Evolutionary conservation across 2,888 invertebrate species (phyloP), one percentile per base, ranked within the genome.

Genomic region (Capitulum mitella): DNA sequence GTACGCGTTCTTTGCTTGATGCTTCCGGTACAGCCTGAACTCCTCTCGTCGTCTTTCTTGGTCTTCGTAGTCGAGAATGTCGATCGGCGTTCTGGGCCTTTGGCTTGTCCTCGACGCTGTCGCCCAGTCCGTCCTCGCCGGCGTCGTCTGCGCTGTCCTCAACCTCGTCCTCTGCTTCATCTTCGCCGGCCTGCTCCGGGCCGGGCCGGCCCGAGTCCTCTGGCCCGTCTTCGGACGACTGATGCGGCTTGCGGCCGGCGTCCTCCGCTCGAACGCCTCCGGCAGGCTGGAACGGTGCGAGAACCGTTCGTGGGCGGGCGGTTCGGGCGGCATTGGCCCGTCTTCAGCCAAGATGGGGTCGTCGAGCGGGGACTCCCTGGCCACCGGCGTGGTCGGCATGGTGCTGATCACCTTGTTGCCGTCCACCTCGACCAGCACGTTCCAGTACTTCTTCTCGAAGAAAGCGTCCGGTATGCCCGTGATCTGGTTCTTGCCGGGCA

Each of bases 341-440:
- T 8, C 19, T 51, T 54, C n/a, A 5, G 54, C 54, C 54, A 54
- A 37, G 34, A 29, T 29, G 37, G 37, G 22, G 1, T 70, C 3
- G 22, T 43, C 40, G 2, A 40, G n/a, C 2, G 46, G 29, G 1
- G 43, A n/a, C 14, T 19, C 1, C 43, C 29, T 29, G 29, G n/a
- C 75, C 3, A 5, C 1, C 29, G 46, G 46, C 14, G 1, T 0
- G 46, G 1, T 3, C n/a, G 75, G 75, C 32, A 75, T 46, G 3
- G 75, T 75, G 32, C 75, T 75, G 75, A 75, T 75, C 46, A 75
- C 75, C 32, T 75, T 43, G 46, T 75, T 75, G n/a, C 75, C 75
- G 32, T 75, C 75, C 75, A 75, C 75, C 16, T 75, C 75, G 14
- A 75, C 10, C 46, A 46, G 29, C 6, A 75, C 16, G 75, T 75